Conservation (phyloP, 2,113 vertebrate genomes). For the Monopterus albus region DNA sequence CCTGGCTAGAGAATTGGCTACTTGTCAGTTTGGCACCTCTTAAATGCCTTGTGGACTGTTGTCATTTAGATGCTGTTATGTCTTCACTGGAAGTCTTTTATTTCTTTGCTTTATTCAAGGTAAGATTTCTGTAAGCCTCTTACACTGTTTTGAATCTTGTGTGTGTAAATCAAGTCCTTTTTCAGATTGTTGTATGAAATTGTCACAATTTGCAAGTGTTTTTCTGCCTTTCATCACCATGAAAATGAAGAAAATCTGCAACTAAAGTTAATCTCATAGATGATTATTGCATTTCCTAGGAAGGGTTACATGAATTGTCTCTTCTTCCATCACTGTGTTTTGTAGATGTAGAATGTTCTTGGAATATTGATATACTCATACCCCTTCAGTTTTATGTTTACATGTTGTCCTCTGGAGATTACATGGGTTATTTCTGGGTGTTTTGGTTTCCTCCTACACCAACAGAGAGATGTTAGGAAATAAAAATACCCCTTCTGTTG, state of each 20-base stretch:
- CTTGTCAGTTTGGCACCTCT: slow-evolving; percentile 28
- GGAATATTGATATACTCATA: slow-evolving; percentile 19
- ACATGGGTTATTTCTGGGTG: slow-evolving; percentile 17
- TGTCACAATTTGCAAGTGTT: neutral
- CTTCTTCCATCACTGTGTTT: neutral
- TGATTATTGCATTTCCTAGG: slow-evolving; percentile 18
- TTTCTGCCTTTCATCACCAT: slow-evolving; percentile 15
- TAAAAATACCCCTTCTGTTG: slow-evolving; percentile 1
- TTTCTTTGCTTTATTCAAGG: slow-evolving; percentile 15
- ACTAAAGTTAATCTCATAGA: slow-evolving; percentile 23
- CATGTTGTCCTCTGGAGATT: slow-evolving; percentile 11
- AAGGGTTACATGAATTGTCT: neutral
- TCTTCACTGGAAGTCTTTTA: slow-evolving; percentile 13
- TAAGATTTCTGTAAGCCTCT: slow-evolving; percentile 8
- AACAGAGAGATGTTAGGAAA: neutral
- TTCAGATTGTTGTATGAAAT: slow-evolving; percentile 14
- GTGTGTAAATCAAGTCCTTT: neutral
- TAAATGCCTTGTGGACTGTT: slow-evolving; percentile 27
- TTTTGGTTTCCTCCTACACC: neutral
- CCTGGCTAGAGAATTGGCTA: slow-evolving; percentile 15
- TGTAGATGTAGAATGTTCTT: neutral
- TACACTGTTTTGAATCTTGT: neutral
- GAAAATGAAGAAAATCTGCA: slow-evolving; percentile 21
- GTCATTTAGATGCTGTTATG: slow-evolving; percentile 16
- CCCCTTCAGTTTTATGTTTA: neutral